Conservation (phyloP, 1,140 invertebrate genomes). For the Trichonephila clavipes region DNA sequence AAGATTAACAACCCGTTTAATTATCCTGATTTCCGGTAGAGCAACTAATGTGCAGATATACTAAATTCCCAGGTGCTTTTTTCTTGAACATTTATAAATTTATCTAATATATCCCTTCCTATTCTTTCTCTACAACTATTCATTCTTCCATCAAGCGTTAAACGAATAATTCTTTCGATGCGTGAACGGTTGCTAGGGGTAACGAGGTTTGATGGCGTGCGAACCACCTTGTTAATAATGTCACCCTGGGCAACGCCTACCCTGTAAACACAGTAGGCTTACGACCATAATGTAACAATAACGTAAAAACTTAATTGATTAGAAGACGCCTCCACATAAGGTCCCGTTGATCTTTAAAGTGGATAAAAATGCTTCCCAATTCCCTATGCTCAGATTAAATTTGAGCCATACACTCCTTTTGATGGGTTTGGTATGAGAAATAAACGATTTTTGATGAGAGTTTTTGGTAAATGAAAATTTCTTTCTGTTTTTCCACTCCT, state of each 20-base stretch:
- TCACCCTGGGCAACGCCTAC: constrained; percentile 76
- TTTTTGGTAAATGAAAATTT: constrained; percentile 29
- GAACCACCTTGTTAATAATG: constrained; percentile 72
- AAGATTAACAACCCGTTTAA: too few relatives aligned
- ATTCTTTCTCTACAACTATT: neutral
- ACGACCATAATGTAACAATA: constrained; percentile 64
- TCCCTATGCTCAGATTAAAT: neutral
- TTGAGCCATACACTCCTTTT: neutral
- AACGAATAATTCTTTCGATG: constrained; percentile 55
- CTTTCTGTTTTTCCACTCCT: neutral
- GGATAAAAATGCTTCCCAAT: neutral
- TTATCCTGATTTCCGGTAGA: neutral
- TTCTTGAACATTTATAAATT: neutral
- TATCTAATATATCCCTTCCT: neutral
- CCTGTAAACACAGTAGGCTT: constrained; percentile 65
- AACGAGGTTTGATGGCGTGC: constrained; percentile 60
- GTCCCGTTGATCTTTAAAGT: constrained; percentile 41
- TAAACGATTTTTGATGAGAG: constrained; percentile 39
- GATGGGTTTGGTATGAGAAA: constrained; percentile 12
- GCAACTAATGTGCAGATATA: neutral
- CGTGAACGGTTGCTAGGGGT: constrained; percentile 16
- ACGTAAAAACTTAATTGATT: constrained; percentile 74
- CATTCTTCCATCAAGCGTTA: constrained; percentile 17
- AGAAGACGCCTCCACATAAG: constrained; percentile 52
- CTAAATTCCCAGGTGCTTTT: neutral